Evolutionary conservation across 30 jellyfish, hydroid and myxozoan species (phyloP).

Genomic region (Aurelia aurita complex sp. Pacific): DNA sequence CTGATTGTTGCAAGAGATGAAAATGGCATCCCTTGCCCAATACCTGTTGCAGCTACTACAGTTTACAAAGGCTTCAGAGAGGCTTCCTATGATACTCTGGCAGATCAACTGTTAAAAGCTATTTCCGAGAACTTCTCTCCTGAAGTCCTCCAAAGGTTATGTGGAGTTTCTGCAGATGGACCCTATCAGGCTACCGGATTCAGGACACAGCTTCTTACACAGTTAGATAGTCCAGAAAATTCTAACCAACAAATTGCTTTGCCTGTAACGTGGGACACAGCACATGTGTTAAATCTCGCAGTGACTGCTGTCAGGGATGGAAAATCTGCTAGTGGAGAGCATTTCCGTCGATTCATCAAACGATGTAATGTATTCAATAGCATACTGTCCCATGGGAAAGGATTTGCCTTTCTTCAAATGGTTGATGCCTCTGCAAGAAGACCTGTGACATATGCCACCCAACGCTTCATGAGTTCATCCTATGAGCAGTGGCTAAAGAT

Average conservation of each 20-base stretch:
- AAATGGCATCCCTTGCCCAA: conserved; percentile 25
- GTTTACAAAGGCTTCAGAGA: too few species aligned
- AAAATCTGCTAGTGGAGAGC: conserved; percentile 25
- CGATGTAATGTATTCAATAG: conserved; percentile 37
- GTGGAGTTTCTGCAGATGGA: too few species aligned
- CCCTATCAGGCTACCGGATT: conserved; percentile 29
- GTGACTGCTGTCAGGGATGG: conserved; percentile 37
- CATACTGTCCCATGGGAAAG: conserved; percentile 28
- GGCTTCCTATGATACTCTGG: too few species aligned
- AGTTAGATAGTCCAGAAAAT: neutral
- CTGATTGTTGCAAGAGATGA: conserved; percentile 42
- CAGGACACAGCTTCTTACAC: neutral
- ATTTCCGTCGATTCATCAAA: conserved; percentile 31
- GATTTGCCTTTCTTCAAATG: conserved; percentile 42
- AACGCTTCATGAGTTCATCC: conserved; percentile 38
- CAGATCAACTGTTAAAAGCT: too few species aligned
- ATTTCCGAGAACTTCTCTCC: too few species aligned
- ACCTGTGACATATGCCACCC: conserved; percentile 45
- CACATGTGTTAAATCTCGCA: conserved; percentile 24
- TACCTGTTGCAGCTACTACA: too few species aligned
- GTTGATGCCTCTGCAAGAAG: conserved; percentile 37
- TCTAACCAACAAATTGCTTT: neutral
- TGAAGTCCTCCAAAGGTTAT: too few species aligned
- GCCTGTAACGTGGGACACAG: conserved; percentile 47
- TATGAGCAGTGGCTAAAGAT: conserved; percentile 40